Evolutionary conservation across 2,113 vertebrate species (phyloP).

Genomic region (Salvator merianae): DNA sequence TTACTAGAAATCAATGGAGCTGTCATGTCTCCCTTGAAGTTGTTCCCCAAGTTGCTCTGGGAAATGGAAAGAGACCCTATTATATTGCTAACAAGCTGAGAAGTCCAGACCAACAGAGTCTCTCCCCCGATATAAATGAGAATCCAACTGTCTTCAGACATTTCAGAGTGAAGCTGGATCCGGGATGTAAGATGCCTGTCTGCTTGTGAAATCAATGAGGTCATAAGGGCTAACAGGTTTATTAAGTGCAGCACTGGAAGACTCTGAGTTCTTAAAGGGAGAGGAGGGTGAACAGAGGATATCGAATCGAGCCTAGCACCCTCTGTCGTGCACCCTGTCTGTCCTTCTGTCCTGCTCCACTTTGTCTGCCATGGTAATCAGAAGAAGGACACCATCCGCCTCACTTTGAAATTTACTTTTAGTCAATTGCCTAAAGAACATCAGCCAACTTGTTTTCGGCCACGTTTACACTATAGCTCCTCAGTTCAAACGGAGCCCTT

Average conservation of each 20-base stretch:
- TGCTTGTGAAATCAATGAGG: conserved; percentile 15
- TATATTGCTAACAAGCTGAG: conserved; percentile 31
- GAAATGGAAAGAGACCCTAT: conserved; percentile 13
- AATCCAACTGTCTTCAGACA: not conserved
- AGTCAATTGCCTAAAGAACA: no score
- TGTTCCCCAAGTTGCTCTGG: not conserved
- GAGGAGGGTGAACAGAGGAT: no score
- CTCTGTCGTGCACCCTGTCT: no score
- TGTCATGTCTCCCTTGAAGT: not conserved
- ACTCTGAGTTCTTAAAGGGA: not conserved
- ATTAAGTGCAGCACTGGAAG: accelerated
- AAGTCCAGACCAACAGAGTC: not conserved
- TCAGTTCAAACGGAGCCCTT: no score
- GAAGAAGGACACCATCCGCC: no score
- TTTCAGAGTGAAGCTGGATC: not conserved
- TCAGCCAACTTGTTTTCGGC: no score
- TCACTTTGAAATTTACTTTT: no score
- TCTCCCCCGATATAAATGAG: conserved; percentile 9
- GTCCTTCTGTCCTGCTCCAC: no score
- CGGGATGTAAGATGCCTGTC: not conserved
- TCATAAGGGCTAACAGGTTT: not conserved
- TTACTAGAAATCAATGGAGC: not conserved
- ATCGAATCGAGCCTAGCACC: no score
- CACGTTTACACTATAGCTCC: no score
- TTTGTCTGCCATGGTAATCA: no score